A percentile compares a stretch with the other conserved stretches of the same genome.
These are phyloP conservation scores for Perizoma affinitatum DNA, from an alignment of 2,888 invertebrate genomes.

Conservation along the genomic window DNA sequence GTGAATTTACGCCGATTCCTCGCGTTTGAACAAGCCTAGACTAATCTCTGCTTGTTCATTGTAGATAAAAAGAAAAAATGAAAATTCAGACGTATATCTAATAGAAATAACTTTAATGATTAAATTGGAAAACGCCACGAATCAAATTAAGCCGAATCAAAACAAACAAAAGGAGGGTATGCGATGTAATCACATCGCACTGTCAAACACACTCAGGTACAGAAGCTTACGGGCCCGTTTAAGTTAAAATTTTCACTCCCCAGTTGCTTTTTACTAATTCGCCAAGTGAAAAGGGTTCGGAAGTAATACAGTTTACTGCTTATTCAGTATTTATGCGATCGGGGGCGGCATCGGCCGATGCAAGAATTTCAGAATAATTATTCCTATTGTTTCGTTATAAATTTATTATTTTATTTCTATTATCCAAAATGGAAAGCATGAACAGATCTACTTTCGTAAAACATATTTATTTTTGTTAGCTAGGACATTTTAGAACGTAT, in stretches of 20 bases:
- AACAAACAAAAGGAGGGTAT: constrained; percentile 79
- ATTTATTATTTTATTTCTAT: constrained; percentile 26
- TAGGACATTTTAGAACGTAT: no score
- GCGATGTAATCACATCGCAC: constrained; percentile 79
- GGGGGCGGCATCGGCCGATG: constrained; percentile 70
- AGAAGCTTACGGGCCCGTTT: constrained; percentile 76
- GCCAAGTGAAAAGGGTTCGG: constrained; percentile 85
- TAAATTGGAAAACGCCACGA: constrained; percentile 63
- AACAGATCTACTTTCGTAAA: no score
- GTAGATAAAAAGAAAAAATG: no score
- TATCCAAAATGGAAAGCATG: constrained; percentile 1
- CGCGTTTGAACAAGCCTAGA: no score
- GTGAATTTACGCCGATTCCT: no score
- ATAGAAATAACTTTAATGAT: constrained; percentile 42
- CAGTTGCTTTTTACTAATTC: constrained; percentile 84
- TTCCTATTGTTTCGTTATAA: constrained; percentile 42
- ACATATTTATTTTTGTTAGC: no score
- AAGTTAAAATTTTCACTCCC: constrained; percentile 84
- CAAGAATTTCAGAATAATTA: constrained; percentile 63
- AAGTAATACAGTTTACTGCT: constrained; percentile 84
- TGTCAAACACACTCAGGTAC: constrained; percentile 83
- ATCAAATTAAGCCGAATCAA: constrained; percentile 79
- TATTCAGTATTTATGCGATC: constrained; percentile 83
- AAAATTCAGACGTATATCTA: not conserved
- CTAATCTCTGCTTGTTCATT: no score